Conservation (phyloP, 2,888 invertebrate genomes). For the Metopia argyrocephala region DNA sequence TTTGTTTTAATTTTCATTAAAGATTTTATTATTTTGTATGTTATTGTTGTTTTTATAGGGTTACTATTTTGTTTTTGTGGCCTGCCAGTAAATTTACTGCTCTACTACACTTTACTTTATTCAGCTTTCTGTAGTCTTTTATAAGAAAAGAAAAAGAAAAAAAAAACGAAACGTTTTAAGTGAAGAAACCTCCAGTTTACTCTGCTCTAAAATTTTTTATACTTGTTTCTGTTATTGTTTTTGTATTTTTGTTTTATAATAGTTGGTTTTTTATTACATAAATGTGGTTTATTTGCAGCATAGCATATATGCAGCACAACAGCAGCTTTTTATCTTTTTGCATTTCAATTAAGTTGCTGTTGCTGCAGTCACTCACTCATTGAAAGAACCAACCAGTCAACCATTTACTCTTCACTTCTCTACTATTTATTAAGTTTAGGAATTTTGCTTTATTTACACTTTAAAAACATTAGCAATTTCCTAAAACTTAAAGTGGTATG, state of each 20-base stretch:
- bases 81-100: conserved; percentile 60
- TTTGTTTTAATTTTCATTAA: conserved; percentile 14
- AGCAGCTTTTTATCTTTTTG: conserved; percentile 53
- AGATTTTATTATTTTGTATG: conserved; percentile 1
- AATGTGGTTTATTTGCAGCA: conserved; percentile 49
- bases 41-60: not conserved
- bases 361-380: conserved; percentile 4
- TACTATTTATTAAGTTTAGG: conserved; percentile 5
- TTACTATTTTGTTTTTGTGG: conserved; percentile 2
- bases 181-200: conserved; percentile 35
- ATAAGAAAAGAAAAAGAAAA: conserved; percentile 26
- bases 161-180: conserved; percentile 44
- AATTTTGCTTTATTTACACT: conserved; percentile 53
- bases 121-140: not conserved
- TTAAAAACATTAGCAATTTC: conserved; percentile 35
- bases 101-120: conserved; percentile 49
- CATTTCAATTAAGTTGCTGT: conserved; percentile 59
- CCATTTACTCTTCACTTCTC: conserved; percentile 1
- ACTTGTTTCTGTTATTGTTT: not conserved
- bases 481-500: not conserved
- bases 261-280: conserved; percentile 57
- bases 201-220: not conserved
- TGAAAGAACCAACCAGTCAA: not conserved
- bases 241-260: not conserved
- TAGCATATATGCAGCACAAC: too few relatives aligned